phyloP scores from a whole-genome alignment of 2,113 vertebrate genomes.

The Neogale vison region DNA sequence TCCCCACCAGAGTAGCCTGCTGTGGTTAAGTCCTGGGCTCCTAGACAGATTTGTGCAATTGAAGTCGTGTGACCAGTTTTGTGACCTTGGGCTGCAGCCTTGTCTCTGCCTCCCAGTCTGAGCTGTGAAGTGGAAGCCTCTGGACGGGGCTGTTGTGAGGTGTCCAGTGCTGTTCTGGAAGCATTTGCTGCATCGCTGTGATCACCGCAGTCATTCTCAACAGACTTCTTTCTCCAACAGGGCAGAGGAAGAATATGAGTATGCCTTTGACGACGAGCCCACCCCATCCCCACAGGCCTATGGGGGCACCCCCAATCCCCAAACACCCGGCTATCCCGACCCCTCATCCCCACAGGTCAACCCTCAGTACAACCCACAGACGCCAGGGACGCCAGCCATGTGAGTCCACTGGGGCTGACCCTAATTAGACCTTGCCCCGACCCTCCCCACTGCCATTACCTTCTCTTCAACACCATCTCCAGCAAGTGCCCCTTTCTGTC shows the following conservation, averaged over 20 bases:
- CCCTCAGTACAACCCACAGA: constrained; percentile 96
- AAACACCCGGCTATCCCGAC: constrained; percentile 96
- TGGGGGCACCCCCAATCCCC: constrained; percentile 94
- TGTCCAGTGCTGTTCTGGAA: neutral
- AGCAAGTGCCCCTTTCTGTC: too few species aligned
- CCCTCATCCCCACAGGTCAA: constrained; percentile 96
- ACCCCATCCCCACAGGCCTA: constrained; percentile 96
- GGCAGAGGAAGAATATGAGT: constrained; percentile 95
- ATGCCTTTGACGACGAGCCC: constrained; percentile 93
- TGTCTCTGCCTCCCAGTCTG: neutral
- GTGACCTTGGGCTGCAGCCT: neutral
- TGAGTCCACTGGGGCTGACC: constrained; percentile 80
- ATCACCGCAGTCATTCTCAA: neutral
- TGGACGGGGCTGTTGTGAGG: too few species aligned
- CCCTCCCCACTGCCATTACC: too few species aligned
- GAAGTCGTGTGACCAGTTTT: neutral
- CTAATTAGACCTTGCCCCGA: neutral
- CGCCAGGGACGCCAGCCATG: constrained; percentile 95
- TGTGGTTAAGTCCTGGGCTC: neutral
- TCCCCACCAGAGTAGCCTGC: too few species aligned
- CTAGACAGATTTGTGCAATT: neutral
- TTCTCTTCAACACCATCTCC: neutral
- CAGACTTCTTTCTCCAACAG: constrained; percentile 74
- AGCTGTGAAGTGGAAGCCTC: neutral
- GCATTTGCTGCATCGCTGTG: too few species aligned